A percentile compares a stretch with the other conserved stretches of the same genome.
phyloP scores from a whole-genome alignment of 2,797 vertebrate genomes.

The Ciconia nigra region DNA sequence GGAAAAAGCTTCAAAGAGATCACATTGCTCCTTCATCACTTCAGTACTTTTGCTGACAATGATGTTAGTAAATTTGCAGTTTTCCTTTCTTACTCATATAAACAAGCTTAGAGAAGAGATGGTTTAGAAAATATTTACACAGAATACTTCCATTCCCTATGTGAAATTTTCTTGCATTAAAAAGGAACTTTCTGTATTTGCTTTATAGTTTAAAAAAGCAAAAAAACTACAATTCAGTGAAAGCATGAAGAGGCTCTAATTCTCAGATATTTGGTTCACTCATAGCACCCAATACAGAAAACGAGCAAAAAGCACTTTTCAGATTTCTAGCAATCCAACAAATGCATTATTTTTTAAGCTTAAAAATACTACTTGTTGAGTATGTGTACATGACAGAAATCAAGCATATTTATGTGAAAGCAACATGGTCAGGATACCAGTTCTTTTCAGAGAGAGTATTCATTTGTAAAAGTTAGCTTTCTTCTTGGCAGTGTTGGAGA shows the following conservation, averaged over 20 bases:
- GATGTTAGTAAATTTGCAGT: neutral
- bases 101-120: neutral
- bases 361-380: conserved; percentile 31
- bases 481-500: conserved; percentile 71
- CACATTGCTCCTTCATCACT: neutral
- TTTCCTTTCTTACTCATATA: neutral
- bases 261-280: neutral
- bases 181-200: neutral
- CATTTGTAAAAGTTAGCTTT: conserved; percentile 83
- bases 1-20: neutral
- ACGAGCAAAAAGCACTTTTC: neutral
- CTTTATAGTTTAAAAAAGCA: neutral
- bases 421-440: conserved; percentile 44
- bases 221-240: neutral
- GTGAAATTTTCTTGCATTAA: neutral
- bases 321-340: neutral
- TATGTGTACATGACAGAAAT: neutral
- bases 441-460: conserved; percentile 64
- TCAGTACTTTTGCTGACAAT: neutral
- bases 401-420: conserved; percentile 48
- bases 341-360: conserved; percentile 37
- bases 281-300: neutral
- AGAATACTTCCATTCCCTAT: neutral
- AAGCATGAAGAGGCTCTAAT: neutral
- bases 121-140: neutral